These are phyloP conservation scores for Drosophila setifemur DNA, from an alignment of 1,140 invertebrate species.

Conservation along the genomic window DNA sequence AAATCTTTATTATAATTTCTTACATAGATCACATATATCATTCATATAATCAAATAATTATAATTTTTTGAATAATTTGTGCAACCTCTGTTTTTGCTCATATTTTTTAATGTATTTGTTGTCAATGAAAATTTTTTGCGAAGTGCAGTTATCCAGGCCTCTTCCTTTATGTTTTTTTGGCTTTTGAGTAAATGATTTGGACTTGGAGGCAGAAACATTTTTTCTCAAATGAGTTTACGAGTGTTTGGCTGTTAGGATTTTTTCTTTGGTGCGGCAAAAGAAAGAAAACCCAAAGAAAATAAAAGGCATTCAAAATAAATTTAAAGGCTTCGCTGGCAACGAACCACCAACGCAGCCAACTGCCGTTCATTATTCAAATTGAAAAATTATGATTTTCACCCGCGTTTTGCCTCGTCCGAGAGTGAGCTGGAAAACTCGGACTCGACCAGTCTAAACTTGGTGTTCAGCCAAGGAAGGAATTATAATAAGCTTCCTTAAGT, in stretches of 20 bases:
- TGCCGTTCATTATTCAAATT: slow-evolving; percentile 77
- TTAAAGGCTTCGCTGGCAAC: slow-evolving; percentile 67
- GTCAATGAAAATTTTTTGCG: not conserved
- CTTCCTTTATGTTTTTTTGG: slow-evolving; percentile 18
- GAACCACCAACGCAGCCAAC: slow-evolving; percentile 34
- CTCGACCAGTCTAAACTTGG: slow-evolving; percentile 3
- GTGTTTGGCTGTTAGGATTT: slow-evolving; percentile 70
- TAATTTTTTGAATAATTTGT: not conserved
- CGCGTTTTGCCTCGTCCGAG: slow-evolving; percentile 39
- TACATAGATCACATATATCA: too few species aligned
- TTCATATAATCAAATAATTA: too few species aligned
- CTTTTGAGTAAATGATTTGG: slow-evolving; percentile 76
- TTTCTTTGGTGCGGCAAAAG: slow-evolving; percentile 12
- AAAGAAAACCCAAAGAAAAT: slow-evolving; percentile 31
- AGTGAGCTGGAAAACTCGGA: not conserved
- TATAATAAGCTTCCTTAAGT: slow-evolving; percentile 76
- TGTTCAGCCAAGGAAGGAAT: slow-evolving; percentile 51
- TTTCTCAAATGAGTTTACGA: slow-evolving; percentile 77
- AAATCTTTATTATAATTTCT: too few species aligned
- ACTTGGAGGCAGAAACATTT: slow-evolving; percentile 40
- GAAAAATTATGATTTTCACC: slow-evolving; percentile 79
- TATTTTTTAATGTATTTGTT: not conserved
- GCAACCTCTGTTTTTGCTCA: not conserved
- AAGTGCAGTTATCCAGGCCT: slow-evolving; percentile 5
- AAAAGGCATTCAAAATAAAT: slow-evolving; percentile 69